phyloP scores from a whole-genome alignment of 1,140 invertebrate species.

The Druon quercuslanigerum region DNA sequence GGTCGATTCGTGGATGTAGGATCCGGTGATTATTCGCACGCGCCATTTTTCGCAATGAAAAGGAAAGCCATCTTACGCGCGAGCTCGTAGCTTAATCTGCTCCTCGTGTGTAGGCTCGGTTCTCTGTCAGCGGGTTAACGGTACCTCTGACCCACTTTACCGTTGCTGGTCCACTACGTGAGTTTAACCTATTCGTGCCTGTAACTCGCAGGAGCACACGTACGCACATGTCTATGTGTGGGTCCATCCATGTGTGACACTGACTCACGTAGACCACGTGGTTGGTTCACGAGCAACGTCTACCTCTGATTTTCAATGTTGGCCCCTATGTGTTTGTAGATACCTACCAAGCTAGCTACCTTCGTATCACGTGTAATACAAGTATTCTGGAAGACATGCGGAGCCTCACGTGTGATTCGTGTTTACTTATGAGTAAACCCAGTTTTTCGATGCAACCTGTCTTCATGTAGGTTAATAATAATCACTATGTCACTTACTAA shows the following conservation, averaged over 20 bases:
- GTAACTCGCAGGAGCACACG: too few species aligned
- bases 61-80: slow-evolving; percentile 73
- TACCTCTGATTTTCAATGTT: slow-evolving; percentile 11
- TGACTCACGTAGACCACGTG: slow-evolving; percentile 54
- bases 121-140: slow-evolving; percentile 70
- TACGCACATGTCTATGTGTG: neutral
- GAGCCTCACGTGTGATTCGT: too few species aligned
- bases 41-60: slow-evolving; percentile 76
- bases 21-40: slow-evolving; percentile 66
- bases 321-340: neutral
- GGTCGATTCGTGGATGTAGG: slow-evolving; percentile 59
- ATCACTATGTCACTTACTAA: too few species aligned
- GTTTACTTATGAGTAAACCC: too few species aligned
- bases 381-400: too few species aligned
- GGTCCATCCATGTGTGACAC: slow-evolving; percentile 35
- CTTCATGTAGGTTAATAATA: too few species aligned
- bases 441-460: too few species aligned
- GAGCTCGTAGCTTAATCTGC: slow-evolving; percentile 65
- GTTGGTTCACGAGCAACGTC: slow-evolving; percentile 47
- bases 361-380: neutral
- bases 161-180: slow-evolving; percentile 54
- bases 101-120: slow-evolving; percentile 60
- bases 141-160: slow-evolving; percentile 72
- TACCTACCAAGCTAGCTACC: neutral
- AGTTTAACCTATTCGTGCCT: slow-evolving; percentile 48